Conservation (phyloP, 1,140 invertebrate species). For the Heterodera carotae region DNA sequence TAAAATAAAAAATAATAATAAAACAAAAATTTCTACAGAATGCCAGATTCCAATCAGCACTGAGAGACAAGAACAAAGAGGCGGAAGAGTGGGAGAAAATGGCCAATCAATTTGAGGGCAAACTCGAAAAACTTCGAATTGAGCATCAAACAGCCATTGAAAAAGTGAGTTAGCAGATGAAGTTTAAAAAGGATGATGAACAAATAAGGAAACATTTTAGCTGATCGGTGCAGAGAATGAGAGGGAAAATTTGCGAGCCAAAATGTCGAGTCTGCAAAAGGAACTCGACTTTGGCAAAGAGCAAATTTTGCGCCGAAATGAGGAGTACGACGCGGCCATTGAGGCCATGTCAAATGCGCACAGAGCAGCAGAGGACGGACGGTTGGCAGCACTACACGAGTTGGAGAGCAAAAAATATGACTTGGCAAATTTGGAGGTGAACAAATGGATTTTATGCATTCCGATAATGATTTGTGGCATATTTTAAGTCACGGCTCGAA, state of each 20-base stretch:
- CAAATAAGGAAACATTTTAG: slow-evolving; percentile 43
- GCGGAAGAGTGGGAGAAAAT: slow-evolving; percentile 61
- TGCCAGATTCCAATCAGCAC: slow-evolving; percentile 58
- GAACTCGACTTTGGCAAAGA: slow-evolving; percentile 64
- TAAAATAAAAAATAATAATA: neutral
- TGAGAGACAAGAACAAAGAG: slow-evolving; percentile 62
- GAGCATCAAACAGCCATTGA: slow-evolving; percentile 61
- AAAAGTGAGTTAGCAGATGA: slow-evolving; percentile 47
- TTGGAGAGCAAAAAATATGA: slow-evolving; percentile 63
- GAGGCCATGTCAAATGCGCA: slow-evolving; percentile 62
- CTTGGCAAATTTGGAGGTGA: slow-evolving; percentile 50
- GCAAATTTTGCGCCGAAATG: slow-evolving; percentile 64
- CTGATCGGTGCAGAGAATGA: slow-evolving; percentile 60
- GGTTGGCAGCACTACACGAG: slow-evolving; percentile 62
- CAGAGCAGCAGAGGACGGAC: slow-evolving; percentile 57
- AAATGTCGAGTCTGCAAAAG: slow-evolving; percentile 54
- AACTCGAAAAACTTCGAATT: slow-evolving; percentile 56
- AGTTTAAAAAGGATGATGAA: neutral
- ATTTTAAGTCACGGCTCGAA: slow-evolving; percentile 60
- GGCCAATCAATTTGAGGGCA: slow-evolving; percentile 57
- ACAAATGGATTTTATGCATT: neutral
- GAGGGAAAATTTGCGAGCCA: slow-evolving; percentile 50
- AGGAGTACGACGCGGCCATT: slow-evolving; percentile 61
- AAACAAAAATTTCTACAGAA: slow-evolving; percentile 34
- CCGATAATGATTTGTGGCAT: neutral